phyloP scores from a whole-genome alignment of 2,797 vertebrate genomes.

The Coendou prehensilis region DNA sequence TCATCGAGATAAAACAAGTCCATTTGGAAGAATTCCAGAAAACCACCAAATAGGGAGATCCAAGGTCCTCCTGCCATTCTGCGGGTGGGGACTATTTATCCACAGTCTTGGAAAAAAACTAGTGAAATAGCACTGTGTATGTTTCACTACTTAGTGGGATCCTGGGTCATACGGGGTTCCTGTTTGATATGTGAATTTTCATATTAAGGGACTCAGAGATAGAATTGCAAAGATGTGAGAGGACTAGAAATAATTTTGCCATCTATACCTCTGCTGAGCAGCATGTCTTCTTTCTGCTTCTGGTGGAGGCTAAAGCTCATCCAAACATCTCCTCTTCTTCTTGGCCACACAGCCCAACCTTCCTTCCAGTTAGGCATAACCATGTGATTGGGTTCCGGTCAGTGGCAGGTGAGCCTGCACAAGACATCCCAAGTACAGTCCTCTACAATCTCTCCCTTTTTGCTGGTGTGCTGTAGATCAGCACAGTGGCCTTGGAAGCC shows the following conservation, averaged over 20 bases:
- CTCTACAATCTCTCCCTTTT: background rate
- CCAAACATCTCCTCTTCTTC: conserved; percentile 26
- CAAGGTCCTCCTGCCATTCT: background rate
- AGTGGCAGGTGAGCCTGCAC: background rate
- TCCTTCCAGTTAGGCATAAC: too few relatives aligned
- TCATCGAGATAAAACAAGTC: background rate
- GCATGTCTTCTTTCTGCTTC: background rate
- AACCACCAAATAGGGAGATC: background rate
- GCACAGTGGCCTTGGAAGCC: background rate
- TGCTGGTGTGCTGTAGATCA: background rate
- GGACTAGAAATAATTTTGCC: background rate
- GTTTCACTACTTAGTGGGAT: background rate
- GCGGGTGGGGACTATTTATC: background rate
- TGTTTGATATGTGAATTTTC: background rate
- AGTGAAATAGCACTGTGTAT: background rate
- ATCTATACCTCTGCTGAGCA: background rate
- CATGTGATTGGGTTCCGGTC: background rate
- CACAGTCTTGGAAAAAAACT: background rate
- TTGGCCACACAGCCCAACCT: background rate
- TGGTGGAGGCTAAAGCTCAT: background rate
- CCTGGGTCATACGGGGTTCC: background rate
- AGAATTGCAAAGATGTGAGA: background rate
- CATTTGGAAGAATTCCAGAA: conserved; percentile 34
- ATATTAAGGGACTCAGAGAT: background rate
- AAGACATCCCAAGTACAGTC: background rate